phyloP scores from a whole-genome alignment of 2,888 invertebrate species.

The Orchesellides sinensis region DNA sequence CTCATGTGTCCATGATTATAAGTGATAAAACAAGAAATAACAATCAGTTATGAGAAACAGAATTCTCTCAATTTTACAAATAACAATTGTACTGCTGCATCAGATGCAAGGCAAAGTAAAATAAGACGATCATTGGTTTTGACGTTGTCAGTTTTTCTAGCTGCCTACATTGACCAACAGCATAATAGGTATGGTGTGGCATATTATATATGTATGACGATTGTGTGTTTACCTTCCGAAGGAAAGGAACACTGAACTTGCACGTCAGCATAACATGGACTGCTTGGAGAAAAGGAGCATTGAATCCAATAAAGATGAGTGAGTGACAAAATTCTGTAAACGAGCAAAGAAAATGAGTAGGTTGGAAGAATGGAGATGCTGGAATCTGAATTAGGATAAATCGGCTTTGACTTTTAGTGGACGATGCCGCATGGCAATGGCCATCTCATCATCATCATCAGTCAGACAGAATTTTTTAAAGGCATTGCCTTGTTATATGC shows the following conservation, averaged over 20 bases:
- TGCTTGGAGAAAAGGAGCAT: slow-evolving; percentile 43
- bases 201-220: not conserved
- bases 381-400: slow-evolving; percentile 67
- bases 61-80: slow-evolving; percentile 22
- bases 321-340: slow-evolving; percentile 64
- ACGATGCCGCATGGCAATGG: slow-evolving; percentile 57
- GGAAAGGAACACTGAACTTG: not conserved
- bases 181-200: not conserved
- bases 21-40: slow-evolving; percentile 58
- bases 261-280: slow-evolving; percentile 25
- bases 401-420: slow-evolving; percentile 58
- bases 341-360: slow-evolving; percentile 62
- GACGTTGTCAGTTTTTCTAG: slow-evolving; percentile 38
- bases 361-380: slow-evolving; percentile 60
- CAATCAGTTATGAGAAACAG: slow-evolving; percentile 49
- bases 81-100: slow-evolving; percentile 25
- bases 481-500: slow-evolving; percentile 47
- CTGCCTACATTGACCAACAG: slow-evolving; percentile 27
- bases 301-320: slow-evolving; percentile 60
- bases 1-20: slow-evolving; percentile 59
- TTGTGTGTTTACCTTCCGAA: not conserved
- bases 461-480: slow-evolving; percentile 51
- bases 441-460: slow-evolving; percentile 46
- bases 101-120: slow-evolving; percentile 32
- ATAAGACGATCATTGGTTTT: slow-evolving; percentile 38